Base-by-base conservation (phyloP, 2,113 vertebrate genomes). In the Salvelinus namaycush region DNA sequence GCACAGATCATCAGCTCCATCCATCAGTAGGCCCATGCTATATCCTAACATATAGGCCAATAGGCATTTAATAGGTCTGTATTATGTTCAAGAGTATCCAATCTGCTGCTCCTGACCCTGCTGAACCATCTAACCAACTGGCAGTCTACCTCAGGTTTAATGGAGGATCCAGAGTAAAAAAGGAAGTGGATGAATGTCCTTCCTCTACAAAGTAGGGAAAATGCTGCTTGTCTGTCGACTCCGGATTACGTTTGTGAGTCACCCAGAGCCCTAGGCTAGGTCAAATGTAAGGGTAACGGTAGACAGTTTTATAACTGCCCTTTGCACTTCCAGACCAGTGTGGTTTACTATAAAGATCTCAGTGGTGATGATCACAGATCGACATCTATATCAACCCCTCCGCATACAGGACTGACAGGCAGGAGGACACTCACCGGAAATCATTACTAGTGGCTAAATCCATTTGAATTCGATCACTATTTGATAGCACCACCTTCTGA, bases 171-270 rank as follows among this genome's bases (percentile, higher is more conserved):
- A 34, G 5, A 78, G 75, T 82, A 39, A 77, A 87, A 90, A 83
- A 86, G 89, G 88, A 89, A 89, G 85, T 87, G 81, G 49, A 81
- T 88, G 79, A 87, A 90, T 88, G 77, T 82, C 81, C 8, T 69
- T 20, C 71, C 79, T 20, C 71, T 76, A 89, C 88, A 90, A 89
- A 89, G 79, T 77, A 82, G 79, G 88, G 86, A 90, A 39, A 92
- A 84, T 73, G 84, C 86, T 86, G 86, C 84, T 76, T 83, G 81
- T 87, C 81, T 66, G 59, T 89, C 67, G 39, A 68, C 71, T 24
- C 20, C 54, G 84, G 85, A 87, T 0, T 2, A n/a, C 76, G 79
- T 90, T 87, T 88, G 82, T 11, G 64, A 27, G 22, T 8, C 11
- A 80, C 4, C 59, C 76, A 77, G 81, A 84, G 67, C 82, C 26